Percentiles rank a stretch among this genome's conserved stretches.
Conservation (phyloP, 2,797 vertebrate genomes). For the Fundulus diaphanus region DNA sequence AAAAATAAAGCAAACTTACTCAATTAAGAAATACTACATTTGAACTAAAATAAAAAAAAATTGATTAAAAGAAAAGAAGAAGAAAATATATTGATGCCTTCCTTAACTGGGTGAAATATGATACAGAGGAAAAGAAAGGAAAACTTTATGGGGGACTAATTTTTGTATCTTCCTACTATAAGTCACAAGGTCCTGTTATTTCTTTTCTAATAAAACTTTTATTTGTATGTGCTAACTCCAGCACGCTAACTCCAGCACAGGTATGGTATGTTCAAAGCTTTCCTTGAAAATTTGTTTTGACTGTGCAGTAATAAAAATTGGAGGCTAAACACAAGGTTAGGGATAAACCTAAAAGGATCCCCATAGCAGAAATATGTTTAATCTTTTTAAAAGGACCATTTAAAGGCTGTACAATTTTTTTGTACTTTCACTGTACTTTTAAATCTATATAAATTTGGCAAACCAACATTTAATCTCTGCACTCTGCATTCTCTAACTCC, state of each 20-base stretch:
- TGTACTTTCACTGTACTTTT: not conserved
- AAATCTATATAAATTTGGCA: not conserved
- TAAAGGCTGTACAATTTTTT: slow-evolving; percentile 22
- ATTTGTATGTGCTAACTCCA: slow-evolving; percentile 56
- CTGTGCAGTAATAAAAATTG: slow-evolving; percentile 53
- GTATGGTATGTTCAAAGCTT: slow-evolving; percentile 51
- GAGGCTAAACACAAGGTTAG: slow-evolving; percentile 49
- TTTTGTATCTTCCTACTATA: slow-evolving; percentile 27
- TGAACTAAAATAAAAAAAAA: not conserved
- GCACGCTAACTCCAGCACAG: slow-evolving; percentile 53
- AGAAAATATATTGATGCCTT: not conserved
- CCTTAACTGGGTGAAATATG: not conserved
- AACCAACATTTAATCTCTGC: slow-evolving; percentile 4
- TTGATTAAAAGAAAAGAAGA: not conserved
- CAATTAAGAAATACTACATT: not conserved
- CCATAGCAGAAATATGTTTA: not conserved
- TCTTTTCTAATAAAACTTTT: slow-evolving; percentile 43
- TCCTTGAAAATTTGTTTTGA: slow-evolving; percentile 61
- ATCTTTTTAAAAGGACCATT: not conserved
- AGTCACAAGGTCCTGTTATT: slow-evolving; percentile 40
- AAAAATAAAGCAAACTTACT: not conserved
- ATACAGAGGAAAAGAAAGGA: slow-evolving; percentile 1
- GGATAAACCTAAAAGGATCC: slow-evolving; percentile 54
- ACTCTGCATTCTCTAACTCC: slow-evolving; percentile 2
- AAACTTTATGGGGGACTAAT: slow-evolving; percentile 31